A percentile compares a stretch with the other conserved stretches of the same genome.
These are phyloP conservation scores for Rhizomys pruinosus DNA, from an alignment of 2,113 vertebrate genomes.

Conservation along the genomic window DNA sequence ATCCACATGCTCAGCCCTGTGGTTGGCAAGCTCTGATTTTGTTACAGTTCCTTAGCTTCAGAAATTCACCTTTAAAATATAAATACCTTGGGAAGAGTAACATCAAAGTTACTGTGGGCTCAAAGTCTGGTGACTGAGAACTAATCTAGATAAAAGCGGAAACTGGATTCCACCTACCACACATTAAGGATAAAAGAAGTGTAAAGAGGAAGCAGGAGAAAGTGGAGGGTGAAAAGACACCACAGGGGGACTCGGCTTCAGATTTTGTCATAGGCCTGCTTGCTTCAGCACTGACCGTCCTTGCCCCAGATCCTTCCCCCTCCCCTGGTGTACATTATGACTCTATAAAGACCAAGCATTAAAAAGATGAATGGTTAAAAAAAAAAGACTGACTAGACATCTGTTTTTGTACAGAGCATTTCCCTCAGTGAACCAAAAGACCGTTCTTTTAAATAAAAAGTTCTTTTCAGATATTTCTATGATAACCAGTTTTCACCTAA, in stretches of 20 bases:
- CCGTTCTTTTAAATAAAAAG: not conserved
- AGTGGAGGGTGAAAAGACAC: not conserved
- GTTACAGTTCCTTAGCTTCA: not conserved
- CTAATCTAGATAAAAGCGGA: slow-evolving; percentile 8
- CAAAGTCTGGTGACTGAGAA: not conserved
- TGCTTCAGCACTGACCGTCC: not conserved
- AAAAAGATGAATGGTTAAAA: not conserved
- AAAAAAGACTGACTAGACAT: not conserved
- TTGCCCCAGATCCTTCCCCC: not conserved
- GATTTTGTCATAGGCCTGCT: not conserved
- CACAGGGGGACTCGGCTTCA: not conserved
- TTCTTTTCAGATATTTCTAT: slow-evolving; percentile 15
- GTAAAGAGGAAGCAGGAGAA: not conserved
- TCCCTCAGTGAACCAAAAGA: not conserved
- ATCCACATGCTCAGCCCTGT: not conserved
- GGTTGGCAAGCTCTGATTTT: not conserved
- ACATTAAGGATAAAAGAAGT: not conserved
- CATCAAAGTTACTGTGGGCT: not conserved
- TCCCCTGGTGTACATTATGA: not conserved
- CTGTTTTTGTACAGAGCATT: slow-evolving; percentile 39
- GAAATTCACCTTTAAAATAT: slow-evolving; percentile 6
- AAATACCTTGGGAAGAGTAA: not conserved
- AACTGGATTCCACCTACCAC: not conserved
- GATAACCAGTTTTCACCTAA: slow-evolving; percentile 1
- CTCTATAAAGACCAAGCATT: not conserved